phyloP scores from a whole-genome alignment of 2,113 vertebrate species.

The Zosterops japonicus region DNA sequence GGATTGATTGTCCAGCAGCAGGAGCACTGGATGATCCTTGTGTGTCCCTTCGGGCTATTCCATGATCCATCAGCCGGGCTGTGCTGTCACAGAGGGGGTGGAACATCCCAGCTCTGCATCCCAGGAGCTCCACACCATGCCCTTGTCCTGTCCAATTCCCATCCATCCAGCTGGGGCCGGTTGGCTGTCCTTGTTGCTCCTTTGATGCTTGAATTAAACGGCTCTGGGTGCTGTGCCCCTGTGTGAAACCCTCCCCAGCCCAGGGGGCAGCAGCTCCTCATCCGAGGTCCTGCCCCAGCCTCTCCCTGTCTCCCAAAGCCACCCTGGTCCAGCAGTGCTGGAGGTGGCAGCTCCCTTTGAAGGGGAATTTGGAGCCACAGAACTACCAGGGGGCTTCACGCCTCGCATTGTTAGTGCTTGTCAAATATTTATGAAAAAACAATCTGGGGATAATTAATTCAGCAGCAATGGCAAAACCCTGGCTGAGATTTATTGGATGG shows the following conservation, averaged over 20 bases:
- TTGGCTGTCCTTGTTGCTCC: neutral
- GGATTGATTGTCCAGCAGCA: neutral
- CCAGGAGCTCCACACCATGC: neutral
- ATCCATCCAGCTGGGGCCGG: neutral
- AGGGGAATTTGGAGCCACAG: neutral
- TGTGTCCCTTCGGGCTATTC: neutral
- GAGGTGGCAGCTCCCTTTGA: neutral
- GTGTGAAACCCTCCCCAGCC: neutral
- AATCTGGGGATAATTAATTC: constrained; percentile 61
- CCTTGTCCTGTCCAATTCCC: rapidly evolving
- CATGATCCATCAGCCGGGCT: neutral
- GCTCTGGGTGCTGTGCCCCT: neutral
- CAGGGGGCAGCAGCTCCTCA: neutral
- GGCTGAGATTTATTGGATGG: constrained; percentile 29
- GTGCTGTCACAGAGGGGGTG: neutral
- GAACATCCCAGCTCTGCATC: neutral
- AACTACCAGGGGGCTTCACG: constrained; percentile 30
- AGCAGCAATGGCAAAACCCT: neutral
- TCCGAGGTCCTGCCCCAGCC: neutral
- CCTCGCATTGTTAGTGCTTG: constrained; percentile 41
- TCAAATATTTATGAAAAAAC: constrained; percentile 67
- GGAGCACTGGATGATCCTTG: neutral
- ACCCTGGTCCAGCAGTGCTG: neutral
- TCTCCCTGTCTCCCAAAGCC: neutral
- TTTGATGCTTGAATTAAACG: neutral